Percentiles rank a stretch among this genome's conserved stretches.
phyloP scores from a whole-genome alignment of 2,113 vertebrate genomes.

The Triplophysa dalaica region DNA sequence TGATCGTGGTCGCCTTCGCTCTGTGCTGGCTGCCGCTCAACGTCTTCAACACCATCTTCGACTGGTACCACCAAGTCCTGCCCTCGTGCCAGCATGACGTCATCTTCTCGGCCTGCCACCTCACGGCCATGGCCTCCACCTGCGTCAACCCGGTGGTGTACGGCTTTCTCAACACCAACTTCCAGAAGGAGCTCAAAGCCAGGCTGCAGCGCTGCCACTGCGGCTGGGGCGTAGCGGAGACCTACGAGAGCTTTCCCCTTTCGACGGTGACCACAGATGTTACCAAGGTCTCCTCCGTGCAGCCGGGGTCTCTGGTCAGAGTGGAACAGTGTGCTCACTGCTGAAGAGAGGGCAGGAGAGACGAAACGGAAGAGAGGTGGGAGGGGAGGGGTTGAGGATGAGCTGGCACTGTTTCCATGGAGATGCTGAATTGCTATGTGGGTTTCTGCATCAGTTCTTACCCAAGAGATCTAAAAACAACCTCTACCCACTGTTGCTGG shows the following conservation, averaged over 20 bases:
- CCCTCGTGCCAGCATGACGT: constrained; percentile 78
- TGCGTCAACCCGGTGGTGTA: constrained; percentile 95
- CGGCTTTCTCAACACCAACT: constrained; percentile 93
- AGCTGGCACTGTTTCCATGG: constrained; percentile 42
- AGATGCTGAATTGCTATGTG: constrained; percentile 19
- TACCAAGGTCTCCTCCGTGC: constrained; percentile 78
- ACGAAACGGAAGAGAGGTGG: background rate
- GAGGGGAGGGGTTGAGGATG: constrained; percentile 16
- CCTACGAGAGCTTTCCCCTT: constrained; percentile 83
- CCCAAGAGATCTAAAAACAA: constrained; percentile 39
- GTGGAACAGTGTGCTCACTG: constrained; percentile 30
- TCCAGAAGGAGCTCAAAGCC: constrained; percentile 89
- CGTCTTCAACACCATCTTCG: constrained; percentile 88
- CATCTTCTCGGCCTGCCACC: constrained; percentile 90
- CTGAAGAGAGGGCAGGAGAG: background rate
- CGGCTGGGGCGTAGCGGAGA: constrained; percentile 67
- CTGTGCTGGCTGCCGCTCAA: constrained; percentile 90
- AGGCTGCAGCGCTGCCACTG: constrained; percentile 83
- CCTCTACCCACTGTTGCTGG: constrained; percentile 10
- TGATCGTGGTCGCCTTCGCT: constrained; percentile 85
- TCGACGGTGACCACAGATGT: constrained; percentile 86
- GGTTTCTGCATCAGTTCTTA: constrained; percentile 34
- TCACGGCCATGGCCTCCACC: constrained; percentile 90
- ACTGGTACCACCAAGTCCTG: constrained; percentile 88
- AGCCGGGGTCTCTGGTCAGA: background rate